Conservation (phyloP, 2,113 vertebrate species). For the Panurus biarmicus region DNA sequence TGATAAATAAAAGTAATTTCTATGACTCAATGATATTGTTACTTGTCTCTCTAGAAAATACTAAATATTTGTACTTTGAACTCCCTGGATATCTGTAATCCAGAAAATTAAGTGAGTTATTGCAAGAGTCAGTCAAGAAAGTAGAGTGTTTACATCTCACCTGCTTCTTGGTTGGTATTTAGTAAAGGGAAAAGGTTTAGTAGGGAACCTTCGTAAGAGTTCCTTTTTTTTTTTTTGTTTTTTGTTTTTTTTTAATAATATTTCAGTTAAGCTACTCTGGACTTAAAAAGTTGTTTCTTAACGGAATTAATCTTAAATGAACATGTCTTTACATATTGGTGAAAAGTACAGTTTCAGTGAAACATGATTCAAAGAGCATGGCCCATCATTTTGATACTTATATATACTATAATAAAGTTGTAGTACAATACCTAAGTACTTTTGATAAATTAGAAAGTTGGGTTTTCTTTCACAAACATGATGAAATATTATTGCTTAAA, state of each 20-base stretch:
- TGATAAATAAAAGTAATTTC: neutral
- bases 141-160: neutral
- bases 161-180: neutral
- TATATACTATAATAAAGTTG: neutral
- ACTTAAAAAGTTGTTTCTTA: neutral
- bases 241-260: neutral
- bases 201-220: neutral
- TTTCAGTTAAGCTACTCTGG: neutral
- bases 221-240: too few species aligned
- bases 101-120: neutral
- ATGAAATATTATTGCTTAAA: neutral
- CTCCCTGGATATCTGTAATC: rapidly evolving
- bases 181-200: neutral
- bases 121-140: neutral
- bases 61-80: neutral
- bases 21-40: neutral
- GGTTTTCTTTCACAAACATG: rapidly evolving
- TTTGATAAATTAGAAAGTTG: neutral
- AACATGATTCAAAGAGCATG: neutral
- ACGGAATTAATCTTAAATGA: neutral
- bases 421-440: neutral
- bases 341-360: neutral
- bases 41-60: neutral
- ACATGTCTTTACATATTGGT: neutral
- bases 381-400: neutral